Percentiles rank a stretch among this genome's conserved stretches.
These are phyloP conservation scores for Selene dorsalis DNA, from an alignment of 2,797 vertebrate species.

Conservation along the genomic window DNA sequence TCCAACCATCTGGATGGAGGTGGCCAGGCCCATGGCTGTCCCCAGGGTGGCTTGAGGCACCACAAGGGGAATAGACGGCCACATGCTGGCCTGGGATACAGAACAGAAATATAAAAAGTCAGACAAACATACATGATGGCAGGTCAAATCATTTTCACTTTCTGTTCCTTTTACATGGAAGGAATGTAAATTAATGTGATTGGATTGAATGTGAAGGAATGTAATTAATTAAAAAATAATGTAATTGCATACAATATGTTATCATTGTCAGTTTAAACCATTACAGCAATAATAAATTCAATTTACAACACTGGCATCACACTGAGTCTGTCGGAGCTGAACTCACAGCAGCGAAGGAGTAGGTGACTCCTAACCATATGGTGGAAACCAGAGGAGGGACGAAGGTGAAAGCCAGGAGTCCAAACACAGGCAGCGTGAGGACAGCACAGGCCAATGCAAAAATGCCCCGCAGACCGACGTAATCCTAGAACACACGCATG, in stretches of 20 bases:
- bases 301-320: neutral
- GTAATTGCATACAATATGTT: no score
- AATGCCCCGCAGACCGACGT: constrained; percentile 82
- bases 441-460: constrained; percentile 82
- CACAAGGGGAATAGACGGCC: constrained; percentile 88
- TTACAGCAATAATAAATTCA: neutral
- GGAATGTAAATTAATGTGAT: no score
- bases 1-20: constrained; percentile 88
- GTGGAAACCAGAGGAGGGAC: constrained; percentile 86
- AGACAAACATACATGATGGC: neutral
- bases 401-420: constrained; percentile 87
- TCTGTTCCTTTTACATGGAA: neutral
- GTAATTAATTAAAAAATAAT: no score
- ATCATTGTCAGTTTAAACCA: neutral
- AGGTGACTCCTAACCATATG: constrained; percentile 87
- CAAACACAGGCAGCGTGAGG: constrained; percentile 86
- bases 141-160: neutral
- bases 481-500: constrained; percentile 77
- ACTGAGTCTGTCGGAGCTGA: neutral
- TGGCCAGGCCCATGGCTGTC: constrained; percentile 88
- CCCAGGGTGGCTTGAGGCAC: constrained; percentile 87
- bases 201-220: no score
- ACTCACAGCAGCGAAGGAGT: constrained; percentile 89
- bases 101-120: constrained; percentile 1
- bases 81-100: constrained; percentile 85